Conservation (phyloP, 1,140 invertebrate genomes). For the Brachionus manjavacas region DNA sequence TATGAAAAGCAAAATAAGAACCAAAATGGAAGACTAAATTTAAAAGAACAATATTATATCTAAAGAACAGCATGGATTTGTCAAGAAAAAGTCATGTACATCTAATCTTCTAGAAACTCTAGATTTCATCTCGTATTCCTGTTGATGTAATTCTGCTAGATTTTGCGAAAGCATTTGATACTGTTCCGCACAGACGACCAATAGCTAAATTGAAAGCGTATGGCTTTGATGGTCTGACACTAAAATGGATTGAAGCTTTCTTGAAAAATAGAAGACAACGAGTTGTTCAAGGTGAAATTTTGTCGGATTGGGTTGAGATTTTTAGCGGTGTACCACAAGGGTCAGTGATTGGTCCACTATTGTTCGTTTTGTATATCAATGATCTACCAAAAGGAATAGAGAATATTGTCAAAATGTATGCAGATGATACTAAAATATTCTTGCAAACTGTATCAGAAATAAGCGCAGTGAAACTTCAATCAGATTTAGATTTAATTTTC, state of each 20-base stretch:
- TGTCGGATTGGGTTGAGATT: neutral
- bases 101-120: neutral
- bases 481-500: neutral
- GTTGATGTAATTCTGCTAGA: neutral
- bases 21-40: neutral
- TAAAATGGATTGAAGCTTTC: no score
- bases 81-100: neutral
- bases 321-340: no score
- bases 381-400: no score
- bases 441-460: no score
- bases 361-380: no score
- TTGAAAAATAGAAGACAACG: no score
- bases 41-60: neutral
- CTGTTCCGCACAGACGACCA: neutral
- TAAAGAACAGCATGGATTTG: neutral
- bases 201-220: no score
- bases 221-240: no score
- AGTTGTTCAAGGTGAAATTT: no score
- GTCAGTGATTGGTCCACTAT: no score
- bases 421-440: no score
- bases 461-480: neutral
- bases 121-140: neutral
- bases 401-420: no score
- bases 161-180: neutral
- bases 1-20: neutral